Base-by-base conservation (phyloP, 2,888 invertebrate genomes). In the Ophion ventricosus region DNA sequence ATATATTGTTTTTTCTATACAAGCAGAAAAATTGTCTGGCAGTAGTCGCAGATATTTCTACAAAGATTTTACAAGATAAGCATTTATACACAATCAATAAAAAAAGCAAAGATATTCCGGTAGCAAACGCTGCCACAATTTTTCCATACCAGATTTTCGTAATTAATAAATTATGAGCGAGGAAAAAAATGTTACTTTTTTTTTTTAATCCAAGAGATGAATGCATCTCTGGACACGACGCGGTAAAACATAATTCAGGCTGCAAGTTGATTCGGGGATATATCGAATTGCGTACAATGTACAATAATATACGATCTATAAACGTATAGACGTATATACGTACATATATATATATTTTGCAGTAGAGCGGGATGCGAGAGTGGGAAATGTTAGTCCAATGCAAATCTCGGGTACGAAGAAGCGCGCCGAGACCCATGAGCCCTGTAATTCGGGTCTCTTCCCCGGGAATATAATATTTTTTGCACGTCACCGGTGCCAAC, bases 401-500 rank as follows among this genome's bases (percentile, higher is more conserved):
- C 82, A 85, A 85, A 85, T 85, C 83, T 85, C 80, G 81, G 81
- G 80, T 70, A 85, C 64, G 80, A 81, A 80, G 78, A 85, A 83
- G 81, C 80, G 78, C 83, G 84, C 66, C 54, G 79, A 82, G 79
- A 81, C 49, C 72, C 80, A 67, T 73, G 84, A 84, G 84, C 84
- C 82, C 81, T 70, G 84, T 80, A 85, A 87, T 86, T 86, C 83
- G 85, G 85, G 80, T 86, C 83, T 79, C 84, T 84, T 83, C 81
- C 80, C 83, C 83, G 82, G 89, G 89, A 90, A 90, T 90, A 83
- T 81, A 80, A 90, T 90, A 90, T 90, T 91, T 91, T 91, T 90
- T 90, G 89, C 90, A 87, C 90, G 90, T 90, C 90, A 89, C 89
- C 90, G 90, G 89, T 89, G 89, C 87, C 88, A 89, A 89, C 91